A percentile compares a stretch with the other conserved stretches of the same genome.
Evolutionary conservation across 1,140 invertebrate species (phyloP).

Genomic region (Monomorium pharaonis): DNA sequence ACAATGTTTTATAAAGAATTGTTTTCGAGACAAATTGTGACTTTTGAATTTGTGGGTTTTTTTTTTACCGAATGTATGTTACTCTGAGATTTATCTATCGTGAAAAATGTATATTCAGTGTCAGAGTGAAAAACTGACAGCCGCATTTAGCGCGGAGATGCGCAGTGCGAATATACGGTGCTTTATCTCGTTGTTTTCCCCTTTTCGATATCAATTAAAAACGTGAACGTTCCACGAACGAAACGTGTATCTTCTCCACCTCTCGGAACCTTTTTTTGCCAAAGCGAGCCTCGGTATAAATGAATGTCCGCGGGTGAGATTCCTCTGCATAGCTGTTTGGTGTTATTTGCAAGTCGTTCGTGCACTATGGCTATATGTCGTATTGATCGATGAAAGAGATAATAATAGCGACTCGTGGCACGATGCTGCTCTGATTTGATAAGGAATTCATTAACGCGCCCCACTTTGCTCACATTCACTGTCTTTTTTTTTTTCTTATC

Average conservation of each 20-base stretch:
- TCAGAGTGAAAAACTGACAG: conserved; percentile 48
- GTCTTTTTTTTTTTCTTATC: conserved; percentile 14
- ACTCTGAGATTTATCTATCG: conserved; percentile 16
- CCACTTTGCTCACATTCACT: conserved; percentile 68
- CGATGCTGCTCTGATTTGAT: conserved; percentile 76
- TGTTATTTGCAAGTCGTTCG: conserved; percentile 67
- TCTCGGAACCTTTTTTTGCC: conserved; percentile 21
- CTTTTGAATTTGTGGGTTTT: conserved; percentile 17
- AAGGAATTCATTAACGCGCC: conserved; percentile 82
- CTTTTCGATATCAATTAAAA: conserved; percentile 55
- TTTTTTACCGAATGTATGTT: neutral
- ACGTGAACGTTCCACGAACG: conserved; percentile 11
- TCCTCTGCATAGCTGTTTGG: conserved; percentile 60
- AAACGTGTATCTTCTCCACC: neutral
- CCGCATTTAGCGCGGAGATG: conserved; percentile 30
- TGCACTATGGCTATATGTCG: conserved; percentile 57
- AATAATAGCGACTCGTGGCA: conserved; percentile 69
- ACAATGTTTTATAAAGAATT: conserved; percentile 6
- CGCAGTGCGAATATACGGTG: conserved; percentile 6
- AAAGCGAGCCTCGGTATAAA: conserved; percentile 42
- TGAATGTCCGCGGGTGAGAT: conserved; percentile 48
- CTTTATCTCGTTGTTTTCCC: conserved; percentile 32
- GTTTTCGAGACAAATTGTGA: conserved; percentile 16
- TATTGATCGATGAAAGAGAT: conserved; percentile 73
- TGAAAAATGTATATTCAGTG: conserved; percentile 34